Conservation (phyloP, 1,140 invertebrate species). For the Eubasilissa regina region DNA sequence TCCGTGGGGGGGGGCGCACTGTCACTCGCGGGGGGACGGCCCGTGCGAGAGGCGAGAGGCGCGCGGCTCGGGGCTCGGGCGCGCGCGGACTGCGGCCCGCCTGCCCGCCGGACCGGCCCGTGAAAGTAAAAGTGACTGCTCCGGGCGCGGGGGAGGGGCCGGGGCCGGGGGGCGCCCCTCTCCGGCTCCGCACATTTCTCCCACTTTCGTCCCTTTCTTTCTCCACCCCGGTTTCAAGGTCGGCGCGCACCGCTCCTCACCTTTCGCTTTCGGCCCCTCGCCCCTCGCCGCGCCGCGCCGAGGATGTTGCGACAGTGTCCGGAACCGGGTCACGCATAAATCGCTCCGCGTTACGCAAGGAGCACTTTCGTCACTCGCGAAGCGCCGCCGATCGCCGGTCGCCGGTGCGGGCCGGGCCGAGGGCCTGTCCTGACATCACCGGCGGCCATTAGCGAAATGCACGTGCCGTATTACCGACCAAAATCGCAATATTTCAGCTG, state of each 20-base stretch:
- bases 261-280: conserved; percentile 55
- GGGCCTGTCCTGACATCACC: background rate
- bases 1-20: conserved; percentile 33
- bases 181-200: conserved; percentile 64
- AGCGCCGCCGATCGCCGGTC: background rate
- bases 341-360: conserved; percentile 47
- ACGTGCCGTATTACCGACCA: too few relatives aligned
- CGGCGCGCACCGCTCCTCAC: conserved; percentile 40
- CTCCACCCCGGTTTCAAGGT: conserved; percentile 52
- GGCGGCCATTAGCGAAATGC: too few relatives aligned
- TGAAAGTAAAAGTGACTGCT: conserved; percentile 72
- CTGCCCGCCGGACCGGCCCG: conserved; percentile 66
- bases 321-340: conserved; percentile 51
- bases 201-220: conserved; percentile 66
- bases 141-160: background rate
- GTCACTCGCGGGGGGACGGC: conserved; percentile 62
- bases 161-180: conserved; percentile 3
- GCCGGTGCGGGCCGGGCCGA: background rate
- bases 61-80: conserved; percentile 55
- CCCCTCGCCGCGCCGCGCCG: conserved; percentile 22
- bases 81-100: conserved; percentile 56
- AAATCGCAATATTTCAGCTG: too few relatives aligned
- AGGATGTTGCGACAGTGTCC: conserved; percentile 48
- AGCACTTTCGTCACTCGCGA: conserved; percentile 33
- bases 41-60: conserved; percentile 38